Evolutionary conservation across 2,888 invertebrate species (phyloP).

Genomic region (Zaprionus bogoriensis): DNA sequence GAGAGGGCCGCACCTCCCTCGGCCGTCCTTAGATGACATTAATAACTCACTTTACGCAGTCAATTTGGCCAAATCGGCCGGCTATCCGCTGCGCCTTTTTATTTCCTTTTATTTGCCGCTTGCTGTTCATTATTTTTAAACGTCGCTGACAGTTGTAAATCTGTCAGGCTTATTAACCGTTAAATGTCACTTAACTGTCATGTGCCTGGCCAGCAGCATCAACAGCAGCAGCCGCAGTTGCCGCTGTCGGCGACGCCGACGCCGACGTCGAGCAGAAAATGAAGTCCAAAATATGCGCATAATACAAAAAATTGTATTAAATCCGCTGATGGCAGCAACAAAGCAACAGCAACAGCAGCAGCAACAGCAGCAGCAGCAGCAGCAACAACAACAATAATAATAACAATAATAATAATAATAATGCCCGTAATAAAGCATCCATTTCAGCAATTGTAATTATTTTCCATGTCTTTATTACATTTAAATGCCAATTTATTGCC

Average conservation of each 20-base stretch:
- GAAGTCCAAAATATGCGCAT: constrained; percentile 69
- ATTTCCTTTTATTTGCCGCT: constrained; percentile 6
- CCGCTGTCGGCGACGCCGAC: too few relatives aligned
- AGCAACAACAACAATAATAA: constrained; percentile 14
- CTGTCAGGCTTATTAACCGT: constrained; percentile 78
- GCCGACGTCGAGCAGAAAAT: constrained; percentile 24
- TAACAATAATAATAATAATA: constrained; percentile 36
- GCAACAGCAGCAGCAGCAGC: neutral
- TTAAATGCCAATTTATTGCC: constrained; percentile 78
- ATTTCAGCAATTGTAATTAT: constrained; percentile 63
- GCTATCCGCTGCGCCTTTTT: constrained; percentile 43
- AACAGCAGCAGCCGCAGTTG: constrained; percentile 14
- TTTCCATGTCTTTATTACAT: constrained; percentile 75
- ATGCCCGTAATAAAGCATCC: constrained; percentile 49
- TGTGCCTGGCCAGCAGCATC: constrained; percentile 52
- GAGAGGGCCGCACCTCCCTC: neutral
- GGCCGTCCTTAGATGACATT: constrained; percentile 63
- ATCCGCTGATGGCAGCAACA: constrained; percentile 31
- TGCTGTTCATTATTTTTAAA: constrained; percentile 75
- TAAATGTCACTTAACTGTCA: constrained; percentile 79
- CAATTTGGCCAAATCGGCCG: constrained; percentile 74
- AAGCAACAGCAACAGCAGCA: constrained; percentile 1
- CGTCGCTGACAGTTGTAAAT: constrained; percentile 75
- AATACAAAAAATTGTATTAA: constrained; percentile 59
- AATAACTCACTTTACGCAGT: constrained; percentile 77